A percentile compares a stretch with the other conserved stretches of the same genome.
Conservation (phyloP, 2,797 vertebrate species). For the Rhodeus uyekii region DNA sequence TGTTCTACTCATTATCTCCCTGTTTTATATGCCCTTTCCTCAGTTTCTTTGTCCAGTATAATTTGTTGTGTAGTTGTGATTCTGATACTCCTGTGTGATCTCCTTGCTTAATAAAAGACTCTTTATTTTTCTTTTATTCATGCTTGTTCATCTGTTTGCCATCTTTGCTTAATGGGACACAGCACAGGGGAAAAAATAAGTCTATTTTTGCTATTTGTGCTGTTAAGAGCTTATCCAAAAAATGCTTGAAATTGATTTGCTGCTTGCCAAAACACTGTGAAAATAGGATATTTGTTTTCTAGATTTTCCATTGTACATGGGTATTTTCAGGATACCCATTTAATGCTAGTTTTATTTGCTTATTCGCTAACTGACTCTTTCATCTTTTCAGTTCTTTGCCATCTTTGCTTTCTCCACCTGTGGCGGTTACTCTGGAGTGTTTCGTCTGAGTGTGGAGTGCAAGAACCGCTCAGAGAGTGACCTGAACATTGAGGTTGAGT, state of each 20-base stretch:
- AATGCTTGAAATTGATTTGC: background rate
- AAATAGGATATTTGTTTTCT: background rate
- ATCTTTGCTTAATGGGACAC: too few relatives aligned
- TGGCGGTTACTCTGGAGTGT: constrained; percentile 86
- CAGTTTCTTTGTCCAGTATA: too few relatives aligned
- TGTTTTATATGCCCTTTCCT: too few relatives aligned
- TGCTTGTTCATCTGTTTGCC: too few relatives aligned
- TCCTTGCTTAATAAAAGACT: too few relatives aligned
- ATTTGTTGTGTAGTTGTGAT: too few relatives aligned
- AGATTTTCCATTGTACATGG: background rate
- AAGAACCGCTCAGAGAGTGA: constrained; percentile 79
- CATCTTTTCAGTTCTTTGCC: constrained; percentile 79
- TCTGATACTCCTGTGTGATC: too few relatives aligned
- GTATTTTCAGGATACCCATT: background rate
- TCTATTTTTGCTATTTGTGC: too few relatives aligned
- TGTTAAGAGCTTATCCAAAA: too few relatives aligned
- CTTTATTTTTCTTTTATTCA: too few relatives aligned
- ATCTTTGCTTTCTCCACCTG: constrained; percentile 93
- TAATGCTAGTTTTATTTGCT: background rate
- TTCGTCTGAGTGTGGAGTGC: constrained; percentile 83
- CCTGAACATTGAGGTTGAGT: constrained; percentile 83
- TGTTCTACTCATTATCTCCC: too few relatives aligned
- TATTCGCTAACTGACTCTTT: background rate
- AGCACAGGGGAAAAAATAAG: too few relatives aligned
- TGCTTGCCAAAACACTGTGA: background rate